phyloP scores from a whole-genome alignment of 2,797 vertebrate species.

The Enteromius trimaculatus region DNA sequence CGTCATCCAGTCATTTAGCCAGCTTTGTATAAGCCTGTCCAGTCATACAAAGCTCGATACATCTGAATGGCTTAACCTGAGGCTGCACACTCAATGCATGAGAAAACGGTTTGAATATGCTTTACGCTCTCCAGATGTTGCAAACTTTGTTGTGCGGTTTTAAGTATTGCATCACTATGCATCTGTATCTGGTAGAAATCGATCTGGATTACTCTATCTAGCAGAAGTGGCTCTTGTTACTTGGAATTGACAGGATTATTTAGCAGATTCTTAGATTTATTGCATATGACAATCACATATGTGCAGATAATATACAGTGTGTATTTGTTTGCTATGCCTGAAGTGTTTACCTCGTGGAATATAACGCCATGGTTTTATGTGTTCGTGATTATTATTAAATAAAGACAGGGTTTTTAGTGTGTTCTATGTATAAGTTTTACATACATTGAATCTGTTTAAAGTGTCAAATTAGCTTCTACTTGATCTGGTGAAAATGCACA shows the following conservation, averaged over 20 bases:
- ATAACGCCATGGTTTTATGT: constrained; percentile 13
- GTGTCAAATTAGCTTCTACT: constrained; percentile 22
- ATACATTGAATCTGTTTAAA: constrained; percentile 9
- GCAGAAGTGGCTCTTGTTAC: constrained; percentile 8
- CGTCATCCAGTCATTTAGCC: constrained; percentile 43
- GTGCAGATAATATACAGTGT: constrained; percentile 23
- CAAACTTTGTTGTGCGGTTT: constrained; percentile 5
- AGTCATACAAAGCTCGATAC: constrained; percentile 64
- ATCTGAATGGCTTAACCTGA: constrained; percentile 63
- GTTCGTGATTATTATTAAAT: constrained; percentile 25
- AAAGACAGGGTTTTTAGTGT: constrained; percentile 4
- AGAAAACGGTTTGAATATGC: constrained; percentile 31
- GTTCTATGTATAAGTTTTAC: constrained; percentile 7
- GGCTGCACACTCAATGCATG: constrained; percentile 54
- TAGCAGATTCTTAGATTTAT: constrained; percentile 18
- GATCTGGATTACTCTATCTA: constrained; percentile 3
- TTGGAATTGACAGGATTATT: constrained; percentile 30
- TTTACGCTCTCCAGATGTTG: constrained; percentile 17
- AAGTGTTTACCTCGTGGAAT: constrained; percentile 10
- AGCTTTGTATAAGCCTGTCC: constrained; percentile 55
- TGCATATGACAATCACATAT: constrained; percentile 34
- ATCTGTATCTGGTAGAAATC: constrained; percentile 55
- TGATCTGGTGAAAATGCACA: constrained; percentile 64
- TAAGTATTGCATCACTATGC: constrained; percentile 46
- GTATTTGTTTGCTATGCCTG: constrained; percentile 31